Conservation (phyloP, 2,888 invertebrate genomes). For the Biston stratarius region DNA sequence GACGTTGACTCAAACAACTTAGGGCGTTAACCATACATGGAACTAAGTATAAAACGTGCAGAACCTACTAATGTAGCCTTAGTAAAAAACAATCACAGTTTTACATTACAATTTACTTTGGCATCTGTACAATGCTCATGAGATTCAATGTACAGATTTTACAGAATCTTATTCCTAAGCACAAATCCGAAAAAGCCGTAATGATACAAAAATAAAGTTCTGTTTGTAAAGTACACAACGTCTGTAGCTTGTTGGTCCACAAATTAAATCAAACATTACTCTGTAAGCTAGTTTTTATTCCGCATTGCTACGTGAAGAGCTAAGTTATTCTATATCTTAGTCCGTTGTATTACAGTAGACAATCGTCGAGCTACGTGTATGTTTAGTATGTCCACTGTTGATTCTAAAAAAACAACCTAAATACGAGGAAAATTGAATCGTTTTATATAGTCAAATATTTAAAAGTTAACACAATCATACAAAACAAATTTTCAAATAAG, state of each 20-base stretch:
- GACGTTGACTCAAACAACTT: too few species aligned
- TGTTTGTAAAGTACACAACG: slow-evolving; percentile 48
- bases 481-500: not conserved
- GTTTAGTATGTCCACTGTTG: slow-evolving; percentile 23
- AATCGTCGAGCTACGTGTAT: slow-evolving; percentile 11
- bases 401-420: slow-evolving; percentile 16
- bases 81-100: slow-evolving; percentile 46
- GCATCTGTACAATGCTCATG: slow-evolving; percentile 51
- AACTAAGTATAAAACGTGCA: not conserved
- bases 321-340: slow-evolving; percentile 23
- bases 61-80: slow-evolving; percentile 16
- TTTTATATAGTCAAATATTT: slow-evolving; percentile 9
- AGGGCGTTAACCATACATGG: not conserved
- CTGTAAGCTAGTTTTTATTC: slow-evolving; percentile 30
- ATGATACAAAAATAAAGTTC: slow-evolving; percentile 62
- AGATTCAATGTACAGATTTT: slow-evolving; percentile 36
- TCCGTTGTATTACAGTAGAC: slow-evolving; percentile 28
- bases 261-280: slow-evolving; percentile 49
- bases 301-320: slow-evolving; percentile 12
- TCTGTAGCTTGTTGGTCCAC: slow-evolving; percentile 58
- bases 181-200: slow-evolving; percentile 56
- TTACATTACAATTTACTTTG: slow-evolving; percentile 52
- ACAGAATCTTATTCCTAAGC: slow-evolving; percentile 56
- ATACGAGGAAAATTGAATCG: slow-evolving; percentile 13
- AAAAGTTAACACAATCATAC: not conserved